Base-by-base conservation (phyloP, 2,113 vertebrate species). In the Semnornis frantzii region DNA sequence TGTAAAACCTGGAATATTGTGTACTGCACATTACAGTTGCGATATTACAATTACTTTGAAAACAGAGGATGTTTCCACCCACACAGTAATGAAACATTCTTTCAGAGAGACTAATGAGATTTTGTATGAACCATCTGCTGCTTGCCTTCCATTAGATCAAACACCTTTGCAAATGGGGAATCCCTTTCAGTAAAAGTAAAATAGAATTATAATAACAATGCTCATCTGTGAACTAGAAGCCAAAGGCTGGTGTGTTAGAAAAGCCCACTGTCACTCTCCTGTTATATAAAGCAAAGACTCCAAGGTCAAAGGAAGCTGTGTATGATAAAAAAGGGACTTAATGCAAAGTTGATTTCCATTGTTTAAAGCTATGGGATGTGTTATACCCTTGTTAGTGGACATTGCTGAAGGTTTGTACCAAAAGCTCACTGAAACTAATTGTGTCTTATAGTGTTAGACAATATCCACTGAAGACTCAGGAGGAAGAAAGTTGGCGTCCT, bases 141-240 rank as follows among this genome's bases (percentile, higher is more conserved):
- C 55, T 94, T 94, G 50, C 54, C n/a, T 95, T 89, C 90, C 80
- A 72, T 75, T 88, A 84, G 76, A 88, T 86, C 27, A 83, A 94
- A 63, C 25, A 55, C 30, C 30, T 77, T 57, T 65, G 50, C 74
- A 94, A 93, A 72, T 55, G 17, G 27, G 65, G 65, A 72, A 88
- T 33, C 30, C 65, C 58, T 93, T 75, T 81, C 34, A 69, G 33
- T 69, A 34, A 89, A 77, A 69, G 42, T 72, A 42, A 89, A 77
- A 85, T 48, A 71, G 17, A 70, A 64, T 85, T 80, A 33, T 39
- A 87, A 52, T 33, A 76, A 66, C 46, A 85, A 34, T 57, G 13
- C 79, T 87, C 5, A 60, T 52, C 33, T 81, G 23, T 76, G 79
- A 88, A 64, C 16, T 23, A n/a, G 68, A 87, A 62, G 62, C 20